phyloP scores from a whole-genome alignment of 2,888 invertebrate species.

The Agrochola circellaris region DNA sequence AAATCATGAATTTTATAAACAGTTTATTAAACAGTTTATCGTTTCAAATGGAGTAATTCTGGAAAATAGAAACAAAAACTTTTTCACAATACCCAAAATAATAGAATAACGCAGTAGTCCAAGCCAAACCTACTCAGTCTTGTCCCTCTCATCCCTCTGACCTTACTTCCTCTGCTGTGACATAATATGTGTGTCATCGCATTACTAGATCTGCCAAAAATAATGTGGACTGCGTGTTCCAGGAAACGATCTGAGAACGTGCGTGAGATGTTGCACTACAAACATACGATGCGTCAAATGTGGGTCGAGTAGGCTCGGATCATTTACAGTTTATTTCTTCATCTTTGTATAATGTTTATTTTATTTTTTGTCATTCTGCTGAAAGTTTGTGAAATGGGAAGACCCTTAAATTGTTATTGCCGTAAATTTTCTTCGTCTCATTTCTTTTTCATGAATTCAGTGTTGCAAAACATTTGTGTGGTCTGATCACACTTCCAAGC shows the following conservation, averaged over 20 bases:
- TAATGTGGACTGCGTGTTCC: slow-evolving; percentile 61
- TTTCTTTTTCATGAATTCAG: not conserved
- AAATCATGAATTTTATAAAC: not conserved
- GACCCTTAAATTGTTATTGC: not conserved
- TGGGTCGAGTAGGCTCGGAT: slow-evolving; percentile 46
- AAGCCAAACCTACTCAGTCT: not conserved
- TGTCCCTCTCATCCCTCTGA: slow-evolving; percentile 41
- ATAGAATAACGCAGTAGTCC: slow-evolving; percentile 1
- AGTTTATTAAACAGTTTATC: not conserved
- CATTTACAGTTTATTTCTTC: slow-evolving; percentile 43
- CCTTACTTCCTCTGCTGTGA: slow-evolving; percentile 59
- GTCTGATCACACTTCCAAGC: not conserved
- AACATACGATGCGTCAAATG: slow-evolving; percentile 48
- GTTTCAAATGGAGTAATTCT: not conserved
- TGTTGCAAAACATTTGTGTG: not conserved
- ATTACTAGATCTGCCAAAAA: slow-evolving; percentile 69
- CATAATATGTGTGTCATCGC: slow-evolving; percentile 64
- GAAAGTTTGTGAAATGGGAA: not conserved
- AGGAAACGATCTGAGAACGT: slow-evolving; percentile 56
- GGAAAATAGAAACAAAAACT: not conserved
- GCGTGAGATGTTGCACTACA: slow-evolving; percentile 45
- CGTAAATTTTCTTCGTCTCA: too few species aligned
- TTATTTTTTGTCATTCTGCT: not conserved
- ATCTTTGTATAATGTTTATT: not conserved
- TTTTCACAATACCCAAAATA: not conserved